phyloP scores from a whole-genome alignment of 2,888 invertebrate species.

The Heliconius erato region DNA sequence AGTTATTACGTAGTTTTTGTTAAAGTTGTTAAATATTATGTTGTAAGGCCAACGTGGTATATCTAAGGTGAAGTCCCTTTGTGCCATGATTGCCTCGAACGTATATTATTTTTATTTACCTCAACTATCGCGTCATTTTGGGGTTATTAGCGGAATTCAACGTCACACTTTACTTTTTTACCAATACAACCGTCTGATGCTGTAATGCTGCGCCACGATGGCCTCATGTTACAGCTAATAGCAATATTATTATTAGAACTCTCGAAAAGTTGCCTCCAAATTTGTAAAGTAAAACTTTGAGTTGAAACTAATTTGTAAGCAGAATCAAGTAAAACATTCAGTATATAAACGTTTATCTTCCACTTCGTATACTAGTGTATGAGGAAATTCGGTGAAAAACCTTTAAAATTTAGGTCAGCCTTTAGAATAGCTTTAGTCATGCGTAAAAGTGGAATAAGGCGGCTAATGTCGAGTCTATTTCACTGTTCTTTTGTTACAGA shows the following conservation, averaged over 20 bases:
- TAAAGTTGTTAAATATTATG: neutral
- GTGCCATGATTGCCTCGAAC: neutral
- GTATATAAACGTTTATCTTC: constrained; percentile 18
- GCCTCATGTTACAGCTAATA: neutral
- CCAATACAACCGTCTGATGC: neutral
- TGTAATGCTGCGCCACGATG: neutral
- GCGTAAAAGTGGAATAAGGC: constrained; percentile 20
- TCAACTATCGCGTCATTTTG: neutral
- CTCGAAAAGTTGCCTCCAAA: neutral
- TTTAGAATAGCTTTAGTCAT: constrained; percentile 18
- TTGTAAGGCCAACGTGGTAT: neutral
- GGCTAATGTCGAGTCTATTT: constrained; percentile 7
- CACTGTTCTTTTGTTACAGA: constrained; percentile 6
- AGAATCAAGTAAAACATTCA: neutral
- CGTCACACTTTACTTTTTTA: too few species aligned
- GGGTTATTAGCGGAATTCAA: too few species aligned
- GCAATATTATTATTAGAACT: neutral
- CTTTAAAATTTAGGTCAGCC: constrained; percentile 34
- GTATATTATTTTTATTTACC: too few species aligned
- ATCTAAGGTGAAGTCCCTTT: neutral
- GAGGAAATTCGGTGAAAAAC: constrained; percentile 13
- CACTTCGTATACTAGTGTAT: constrained; percentile 3
- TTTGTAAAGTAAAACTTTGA: neutral
- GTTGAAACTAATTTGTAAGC: neutral
- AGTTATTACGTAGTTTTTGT: neutral